Evolutionary conservation across 2,888 invertebrate species (phyloP), one percentile per base, ranked within the genome.

Genomic region (Ennomos quercinarius): DNA sequence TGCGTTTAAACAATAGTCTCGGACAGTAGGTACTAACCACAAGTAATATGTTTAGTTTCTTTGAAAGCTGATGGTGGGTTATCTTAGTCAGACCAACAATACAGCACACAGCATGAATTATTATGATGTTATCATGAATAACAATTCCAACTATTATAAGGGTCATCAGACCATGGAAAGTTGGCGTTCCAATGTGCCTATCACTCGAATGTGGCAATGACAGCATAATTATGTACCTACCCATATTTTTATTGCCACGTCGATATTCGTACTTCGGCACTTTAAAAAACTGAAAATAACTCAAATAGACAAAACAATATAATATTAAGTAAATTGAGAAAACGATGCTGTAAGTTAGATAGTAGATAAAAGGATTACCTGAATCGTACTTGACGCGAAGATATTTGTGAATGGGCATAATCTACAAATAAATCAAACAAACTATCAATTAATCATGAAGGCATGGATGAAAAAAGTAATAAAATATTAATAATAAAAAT

Each of bases 61-160:
- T 41, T 8, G 6, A 11, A 11, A 44, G 8, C n/a, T 6, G 35
- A 35, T 11, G 34, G 17, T 17, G 34, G 48, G 40, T 34, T 12
- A 48, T 34, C 39, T 40, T 48, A 11, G 3, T n/a, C n/a, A 10
- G 13, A 43, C 43, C 35, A 36, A 50, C 75, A 77, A 78, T 81
- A 75, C 63, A 62, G 66, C 71, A 76, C 66, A 60, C 48, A 56
- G 45, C 50, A 51, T 62, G 49, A 46, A 69, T 73, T 73, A 72
- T 71, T 73, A 72, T 74, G 82, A 84, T 85, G 67, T 73, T 84
- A 87, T 88, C 87, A 71, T 65, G 71, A 78, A 80, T 79, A 74
- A 77, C 76, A 70, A 77, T 76, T 63, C 62, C 61, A 63, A 69
- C 74, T 69, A 80, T 86, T 81, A 83, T 70, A 72, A 75, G 72